phyloP scores from a whole-genome alignment of 1,140 invertebrate species.

The Drosophila melanica region DNA sequence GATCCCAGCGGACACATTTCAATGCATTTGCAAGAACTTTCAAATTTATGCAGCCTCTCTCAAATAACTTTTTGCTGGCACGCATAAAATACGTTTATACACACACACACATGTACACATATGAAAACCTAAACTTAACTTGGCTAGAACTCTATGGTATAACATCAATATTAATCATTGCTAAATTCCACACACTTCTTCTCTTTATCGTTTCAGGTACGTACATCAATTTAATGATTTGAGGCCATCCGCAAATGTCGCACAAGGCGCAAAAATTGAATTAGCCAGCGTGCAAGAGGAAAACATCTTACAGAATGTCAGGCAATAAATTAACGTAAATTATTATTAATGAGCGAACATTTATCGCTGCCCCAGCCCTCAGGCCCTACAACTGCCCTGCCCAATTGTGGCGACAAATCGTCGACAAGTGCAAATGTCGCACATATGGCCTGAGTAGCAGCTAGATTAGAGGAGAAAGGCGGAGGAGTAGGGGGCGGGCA shows the following conservation, averaged over 20 bases:
- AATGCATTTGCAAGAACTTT: slow-evolving; percentile 68
- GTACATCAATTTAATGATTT: slow-evolving; percentile 71
- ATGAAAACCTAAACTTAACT: neutral
- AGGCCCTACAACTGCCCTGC: slow-evolving; percentile 19
- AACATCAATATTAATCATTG: slow-evolving; percentile 22
- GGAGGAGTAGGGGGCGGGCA: neutral
- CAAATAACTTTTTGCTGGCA: slow-evolving; percentile 10
- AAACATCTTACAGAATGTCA: slow-evolving; percentile 51
- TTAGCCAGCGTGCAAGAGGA: slow-evolving; percentile 24
- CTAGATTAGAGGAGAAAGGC: neutral
- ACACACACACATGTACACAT: too few species aligned
- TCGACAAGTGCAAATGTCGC: slow-evolving; percentile 65
- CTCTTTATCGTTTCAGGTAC: slow-evolving; percentile 62
- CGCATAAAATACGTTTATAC: too few species aligned
- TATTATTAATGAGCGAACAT: slow-evolving; percentile 78
- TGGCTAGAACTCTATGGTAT: neutral
- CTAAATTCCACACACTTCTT: slow-evolving; percentile 36
- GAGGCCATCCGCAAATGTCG: slow-evolving; percentile 58
- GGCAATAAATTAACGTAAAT: slow-evolving; percentile 79
- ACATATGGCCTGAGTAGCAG: slow-evolving; percentile 27
- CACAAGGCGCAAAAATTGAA: slow-evolving; percentile 46
- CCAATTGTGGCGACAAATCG: slow-evolving; percentile 52
- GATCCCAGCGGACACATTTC: slow-evolving; percentile 76
- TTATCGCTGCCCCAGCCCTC: slow-evolving; percentile 53
- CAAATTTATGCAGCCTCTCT: slow-evolving; percentile 53